These are phyloP conservation scores for Cherax destructor DNA, from an alignment of 1,140 invertebrate species.

Conservation along the genomic window DNA sequence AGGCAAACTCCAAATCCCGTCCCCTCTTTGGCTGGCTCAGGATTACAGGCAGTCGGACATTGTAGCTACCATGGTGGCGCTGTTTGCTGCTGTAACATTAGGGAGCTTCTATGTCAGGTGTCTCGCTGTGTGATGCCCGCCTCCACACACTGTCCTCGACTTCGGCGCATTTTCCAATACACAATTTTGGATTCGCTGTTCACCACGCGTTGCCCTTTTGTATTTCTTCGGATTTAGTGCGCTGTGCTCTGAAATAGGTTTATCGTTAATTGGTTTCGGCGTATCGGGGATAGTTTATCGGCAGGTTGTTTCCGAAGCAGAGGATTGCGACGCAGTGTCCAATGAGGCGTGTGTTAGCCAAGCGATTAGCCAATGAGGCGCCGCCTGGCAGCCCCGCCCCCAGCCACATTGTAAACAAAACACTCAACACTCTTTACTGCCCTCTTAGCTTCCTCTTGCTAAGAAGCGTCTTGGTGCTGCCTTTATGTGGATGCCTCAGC, in stretches of 20 bases:
- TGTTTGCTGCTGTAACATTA: slow-evolving; percentile 61
- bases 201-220: background rate
- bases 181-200: background rate
- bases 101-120: background rate
- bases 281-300: background rate
- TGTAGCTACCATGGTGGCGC: slow-evolving; percentile 49
- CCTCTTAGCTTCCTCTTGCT: slow-evolving; percentile 25
- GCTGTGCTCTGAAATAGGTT: background rate
- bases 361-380: slow-evolving; percentile 64
- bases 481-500: background rate
- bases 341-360: slow-evolving; percentile 62
- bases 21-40: slow-evolving; percentile 38
- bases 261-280: background rate
- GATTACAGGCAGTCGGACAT: slow-evolving; percentile 39
- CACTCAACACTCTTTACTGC: slow-evolving; percentile 12
- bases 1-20: slow-evolving; percentile 44
- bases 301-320: background rate
- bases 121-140: slow-evolving; percentile 39
- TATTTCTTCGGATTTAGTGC: background rate
- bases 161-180: background rate
- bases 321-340: slow-evolving; percentile 41
- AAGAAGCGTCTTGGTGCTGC: background rate
- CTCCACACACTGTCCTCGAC: slow-evolving; percentile 14
- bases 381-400: slow-evolving; percentile 29
- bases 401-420: slow-evolving; percentile 2